These are phyloP conservation scores for Australoheros facetus DNA, from an alignment of 2,797 vertebrate genomes.

Conservation along the genomic window DNA sequence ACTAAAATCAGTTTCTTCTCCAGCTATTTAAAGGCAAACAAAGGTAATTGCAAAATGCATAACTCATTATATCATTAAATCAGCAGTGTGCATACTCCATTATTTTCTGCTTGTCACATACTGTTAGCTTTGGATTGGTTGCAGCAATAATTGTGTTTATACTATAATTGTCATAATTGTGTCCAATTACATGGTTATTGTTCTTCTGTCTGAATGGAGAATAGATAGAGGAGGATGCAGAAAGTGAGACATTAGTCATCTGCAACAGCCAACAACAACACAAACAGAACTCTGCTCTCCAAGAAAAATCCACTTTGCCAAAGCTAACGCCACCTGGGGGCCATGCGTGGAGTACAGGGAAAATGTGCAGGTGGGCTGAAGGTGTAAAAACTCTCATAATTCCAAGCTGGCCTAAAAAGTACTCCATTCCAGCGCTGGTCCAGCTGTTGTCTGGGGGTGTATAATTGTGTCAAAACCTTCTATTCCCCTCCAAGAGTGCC, in stretches of 20 bases:
- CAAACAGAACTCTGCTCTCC: slow-evolving; percentile 26
- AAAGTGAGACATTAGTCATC: slow-evolving; percentile 48
- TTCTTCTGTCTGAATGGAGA: slow-evolving; percentile 39
- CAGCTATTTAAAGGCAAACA: not conserved
- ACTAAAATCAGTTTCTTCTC: not conserved
- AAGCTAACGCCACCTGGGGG: slow-evolving; percentile 12
- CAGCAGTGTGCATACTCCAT: slow-evolving; percentile 18
- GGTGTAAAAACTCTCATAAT: slow-evolving; percentile 53
- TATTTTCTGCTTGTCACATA: slow-evolving; percentile 34
- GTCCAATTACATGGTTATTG: slow-evolving; percentile 45
- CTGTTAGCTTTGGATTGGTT: slow-evolving; percentile 27
- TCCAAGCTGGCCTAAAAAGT: slow-evolving; percentile 72
- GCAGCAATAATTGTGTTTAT: slow-evolving; percentile 42
- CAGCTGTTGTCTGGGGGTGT: slow-evolving; percentile 82
- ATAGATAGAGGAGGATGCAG: slow-evolving; percentile 19
- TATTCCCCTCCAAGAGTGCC: slow-evolving; percentile 67
- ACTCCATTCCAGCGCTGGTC: slow-evolving; percentile 68
- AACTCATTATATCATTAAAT: slow-evolving; percentile 38
- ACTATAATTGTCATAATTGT: slow-evolving; percentile 46
- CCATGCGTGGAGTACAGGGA: slow-evolving; percentile 10
- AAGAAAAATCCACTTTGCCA: slow-evolving; percentile 37
- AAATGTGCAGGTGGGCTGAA: slow-evolving; percentile 60
- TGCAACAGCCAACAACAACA: slow-evolving; percentile 15
- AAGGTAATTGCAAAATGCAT: not conserved
- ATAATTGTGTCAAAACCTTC: slow-evolving; percentile 83